Percentiles rank a stretch among this genome's conserved stretches.
Evolutionary conservation across 2,113 vertebrate species (phyloP).

Genomic region (Phyllostomus discolor): DNA sequence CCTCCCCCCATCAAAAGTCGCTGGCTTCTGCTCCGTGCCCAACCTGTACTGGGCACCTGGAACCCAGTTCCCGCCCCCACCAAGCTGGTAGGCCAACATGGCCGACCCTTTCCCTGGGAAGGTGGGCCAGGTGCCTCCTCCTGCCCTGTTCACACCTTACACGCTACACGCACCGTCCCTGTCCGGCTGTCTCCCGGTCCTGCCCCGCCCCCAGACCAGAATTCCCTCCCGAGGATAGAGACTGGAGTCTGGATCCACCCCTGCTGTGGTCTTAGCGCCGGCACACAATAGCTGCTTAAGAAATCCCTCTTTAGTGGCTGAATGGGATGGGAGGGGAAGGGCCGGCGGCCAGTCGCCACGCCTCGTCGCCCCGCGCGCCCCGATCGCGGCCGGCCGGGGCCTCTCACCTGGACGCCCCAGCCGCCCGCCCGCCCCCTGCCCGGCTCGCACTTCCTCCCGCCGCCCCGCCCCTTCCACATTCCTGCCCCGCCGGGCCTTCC

Average conservation of each 20-base stretch:
- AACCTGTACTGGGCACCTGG: not conserved
- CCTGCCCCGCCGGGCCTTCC: conserved; percentile 37
- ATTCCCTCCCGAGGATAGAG: not conserved
- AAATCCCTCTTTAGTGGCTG: not conserved
- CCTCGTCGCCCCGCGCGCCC: not conserved
- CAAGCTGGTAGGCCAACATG: not conserved
- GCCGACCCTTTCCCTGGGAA: not conserved
- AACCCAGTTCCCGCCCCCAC: not conserved
- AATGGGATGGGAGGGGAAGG: not conserved
- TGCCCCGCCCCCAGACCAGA: not conserved
- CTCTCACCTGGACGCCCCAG: not conserved
- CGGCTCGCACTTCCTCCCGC: conserved; percentile 58
- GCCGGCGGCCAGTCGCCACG: not conserved
- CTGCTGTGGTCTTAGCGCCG: not conserved
- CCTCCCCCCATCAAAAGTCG: not conserved
- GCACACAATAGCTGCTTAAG: not conserved
- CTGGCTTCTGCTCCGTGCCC: not conserved
- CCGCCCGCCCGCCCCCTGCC: not conserved
- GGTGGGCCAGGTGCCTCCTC: not conserved
- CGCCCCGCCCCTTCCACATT: conserved; percentile 72
- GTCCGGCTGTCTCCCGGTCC: not conserved
- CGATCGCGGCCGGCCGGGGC: not conserved
- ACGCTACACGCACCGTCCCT: not conserved
- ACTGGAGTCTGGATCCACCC: not conserved
- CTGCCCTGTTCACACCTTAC: not conserved